Evolutionary conservation across 1,140 invertebrate species (phyloP), one percentile per base, ranked within the genome.

Genomic region (Bombus confusus): DNA sequence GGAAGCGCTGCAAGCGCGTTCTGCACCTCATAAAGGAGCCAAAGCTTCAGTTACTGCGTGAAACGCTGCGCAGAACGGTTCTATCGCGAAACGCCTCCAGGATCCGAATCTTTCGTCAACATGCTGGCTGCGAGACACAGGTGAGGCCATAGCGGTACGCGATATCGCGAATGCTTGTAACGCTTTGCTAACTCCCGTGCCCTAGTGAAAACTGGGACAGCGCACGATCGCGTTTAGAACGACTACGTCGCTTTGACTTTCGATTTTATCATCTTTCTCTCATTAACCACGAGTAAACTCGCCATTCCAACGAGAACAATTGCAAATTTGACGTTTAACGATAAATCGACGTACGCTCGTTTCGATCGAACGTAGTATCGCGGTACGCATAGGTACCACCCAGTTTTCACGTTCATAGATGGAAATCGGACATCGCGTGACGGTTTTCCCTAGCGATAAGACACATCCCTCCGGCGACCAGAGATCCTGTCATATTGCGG

Each of bases 91-190:
- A 41, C 28, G 6, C 22, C 25, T 47, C 2, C 34, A 43, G 39
- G 18, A 2, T 2, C 2, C 25, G 18, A n/a, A 28, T 34, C 34
- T 12, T 4, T n/a, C 28, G n/a, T 37, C 75, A 85, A 84, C 41
- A 93, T 94, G 92, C 82, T 94, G 43, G 92, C 92, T 15, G 92
- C 91, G 12, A 91, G 91, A 80, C 93, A 93, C 86, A 94, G 93
- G 94, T 94, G 88, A 93, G 86, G 74, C 25, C 18, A 64, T 71
- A 85, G 64, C 66, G 69, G 75, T 47, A 31, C 39, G 37, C 68
- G 43, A 80, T 41, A 31, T 62, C 57, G 25, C 59, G 39, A 76
- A 83, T 68, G n/a, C 41, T 52, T 37, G n/a, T 18, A 62, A 81
- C 69, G 18, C 69, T 81, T 81, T 59, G 43, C n/a, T 80, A 72